Conservation (phyloP, 2,797 vertebrate genomes). For the Rhabdophis nuchalis region DNA sequence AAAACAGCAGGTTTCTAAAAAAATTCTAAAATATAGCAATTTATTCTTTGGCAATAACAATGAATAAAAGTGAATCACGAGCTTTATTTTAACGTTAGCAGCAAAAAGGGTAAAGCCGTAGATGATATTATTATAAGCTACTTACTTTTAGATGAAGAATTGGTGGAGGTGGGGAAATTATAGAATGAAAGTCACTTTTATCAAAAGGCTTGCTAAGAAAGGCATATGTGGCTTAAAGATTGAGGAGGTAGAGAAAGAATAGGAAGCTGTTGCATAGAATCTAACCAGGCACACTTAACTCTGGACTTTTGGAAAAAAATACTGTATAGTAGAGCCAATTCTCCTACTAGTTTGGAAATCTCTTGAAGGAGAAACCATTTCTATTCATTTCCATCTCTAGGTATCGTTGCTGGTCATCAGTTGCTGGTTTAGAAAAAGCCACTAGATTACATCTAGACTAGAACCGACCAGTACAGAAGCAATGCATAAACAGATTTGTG, state of each 20-base stretch:
- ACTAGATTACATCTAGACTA: neutral
- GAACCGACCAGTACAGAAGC: neutral
- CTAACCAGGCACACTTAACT: neutral
- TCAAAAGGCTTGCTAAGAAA: neutral
- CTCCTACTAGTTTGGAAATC: neutral
- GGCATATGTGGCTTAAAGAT: neutral
- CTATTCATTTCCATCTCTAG: neutral
- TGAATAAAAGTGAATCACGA: conserved; percentile 9
- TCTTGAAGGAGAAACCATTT: neutral
- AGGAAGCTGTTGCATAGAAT: neutral
- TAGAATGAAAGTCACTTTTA: conserved; percentile 14
- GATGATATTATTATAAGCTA: neutral
- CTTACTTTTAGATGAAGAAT: neutral
- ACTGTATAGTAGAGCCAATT: neutral
- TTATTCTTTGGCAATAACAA: conserved; percentile 15
- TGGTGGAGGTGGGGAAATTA: conserved; percentile 25
- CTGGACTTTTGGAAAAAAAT: neutral
- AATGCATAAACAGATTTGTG: neutral
- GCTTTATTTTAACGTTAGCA: neutral
- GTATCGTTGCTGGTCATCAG: no score
- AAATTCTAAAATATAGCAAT: conserved; percentile 33
- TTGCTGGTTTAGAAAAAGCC: neutral
- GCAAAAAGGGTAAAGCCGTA: conserved; percentile 11
- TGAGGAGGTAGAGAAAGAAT: neutral
- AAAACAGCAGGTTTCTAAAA: conserved; percentile 28